Base-by-base conservation (phyloP, 2,797 vertebrate species). In the Tympanoctomys barrerae region DNA sequence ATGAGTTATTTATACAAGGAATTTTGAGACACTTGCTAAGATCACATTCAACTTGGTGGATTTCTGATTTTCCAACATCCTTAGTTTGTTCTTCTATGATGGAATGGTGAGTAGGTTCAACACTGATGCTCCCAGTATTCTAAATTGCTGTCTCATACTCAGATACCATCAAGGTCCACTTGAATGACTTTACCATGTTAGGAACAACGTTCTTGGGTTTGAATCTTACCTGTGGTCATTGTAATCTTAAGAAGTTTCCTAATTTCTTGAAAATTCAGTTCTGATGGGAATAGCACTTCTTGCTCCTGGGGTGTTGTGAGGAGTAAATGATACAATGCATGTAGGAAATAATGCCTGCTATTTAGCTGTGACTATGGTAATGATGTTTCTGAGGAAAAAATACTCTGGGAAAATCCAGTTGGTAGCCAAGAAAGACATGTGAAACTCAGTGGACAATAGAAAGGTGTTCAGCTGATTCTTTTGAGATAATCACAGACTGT, bases 401-500 rank as follows among this genome's bases (percentile, higher is more conserved):
- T 52, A 66, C 68, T 54, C 64, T 79, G n/a, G 28, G 54, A 85
- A 83, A 42, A 80, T 52, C 4, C 5, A 36, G 21, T 16, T 31
- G 18, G 19, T 1, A 6, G 14, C 21, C 19, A 64, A 28, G 75
- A 92, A 93, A n/a, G 46, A 83, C 19, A 9, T 5, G 78, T n/a
- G 91, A n/a, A 62, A 52, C 52, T 31, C 16, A 52, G 4, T 21
- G 66, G 57, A 75, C 36, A 49, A 62, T n/a, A n/a, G 36, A 84
- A 95, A 11, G 54, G 54, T 75, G 49, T 16, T 83, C 87, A 64
- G 28, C 28, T 94, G 62, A 84, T 49, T 82, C 36, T 91, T 89
- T 31, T 39, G 87, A 52, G 82, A 36, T 83, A 81, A 89, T 57
- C 57, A 36, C 12, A 33, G 31, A n/a, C 18, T 21, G 26, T 78